A percentile compares a stretch with the other conserved stretches of the same genome.
Evolutionary conservation across 92 coral and sea anemone species (phyloP).

Genomic region (Zoanthus solanderi): DNA sequence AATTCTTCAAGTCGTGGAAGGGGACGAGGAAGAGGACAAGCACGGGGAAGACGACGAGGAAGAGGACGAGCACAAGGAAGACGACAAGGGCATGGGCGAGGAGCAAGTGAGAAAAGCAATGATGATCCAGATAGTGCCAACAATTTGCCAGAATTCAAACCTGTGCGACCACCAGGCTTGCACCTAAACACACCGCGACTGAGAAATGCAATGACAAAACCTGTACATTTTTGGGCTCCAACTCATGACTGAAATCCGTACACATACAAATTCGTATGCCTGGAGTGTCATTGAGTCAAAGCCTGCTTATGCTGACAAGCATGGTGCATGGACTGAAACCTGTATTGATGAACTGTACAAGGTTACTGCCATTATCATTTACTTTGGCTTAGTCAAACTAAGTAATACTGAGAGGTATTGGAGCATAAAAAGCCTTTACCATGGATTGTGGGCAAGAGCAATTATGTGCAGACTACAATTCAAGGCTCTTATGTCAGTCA

Average conservation of each 20-base stretch:
- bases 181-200: constrained; percentile 52
- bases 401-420: constrained; percentile 63
- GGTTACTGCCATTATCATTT: constrained; percentile 66
- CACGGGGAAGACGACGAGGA: constrained; percentile 1
- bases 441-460: constrained; percentile 79
- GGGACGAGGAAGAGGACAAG: constrained; percentile 13
- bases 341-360: constrained; percentile 63
- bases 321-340: constrained; percentile 73
- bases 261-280: constrained; percentile 75
- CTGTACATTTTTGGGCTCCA: constrained; percentile 72
- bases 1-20: constrained; percentile 22
- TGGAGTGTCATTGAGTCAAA: constrained; percentile 47
- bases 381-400: constrained; percentile 73
- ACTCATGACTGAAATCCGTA: constrained; percentile 54
- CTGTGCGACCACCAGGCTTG: constrained; percentile 68
- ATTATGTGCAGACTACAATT: constrained; percentile 54
- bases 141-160: constrained; percentile 66
- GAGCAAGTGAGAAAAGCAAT: constrained; percentile 50
- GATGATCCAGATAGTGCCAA: constrained; percentile 60
- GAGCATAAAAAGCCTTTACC: constrained; percentile 74
- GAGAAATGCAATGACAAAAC: constrained; percentile 63
- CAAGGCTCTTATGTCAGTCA: constrained; percentile 67
- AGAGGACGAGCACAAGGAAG: constrained; percentile 13
- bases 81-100: not conserved
- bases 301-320: constrained; percentile 33